These are phyloP conservation scores for Pontoporia blainvillei DNA, from an alignment of 2,113 vertebrate genomes.

Conservation along the genomic window DNA sequence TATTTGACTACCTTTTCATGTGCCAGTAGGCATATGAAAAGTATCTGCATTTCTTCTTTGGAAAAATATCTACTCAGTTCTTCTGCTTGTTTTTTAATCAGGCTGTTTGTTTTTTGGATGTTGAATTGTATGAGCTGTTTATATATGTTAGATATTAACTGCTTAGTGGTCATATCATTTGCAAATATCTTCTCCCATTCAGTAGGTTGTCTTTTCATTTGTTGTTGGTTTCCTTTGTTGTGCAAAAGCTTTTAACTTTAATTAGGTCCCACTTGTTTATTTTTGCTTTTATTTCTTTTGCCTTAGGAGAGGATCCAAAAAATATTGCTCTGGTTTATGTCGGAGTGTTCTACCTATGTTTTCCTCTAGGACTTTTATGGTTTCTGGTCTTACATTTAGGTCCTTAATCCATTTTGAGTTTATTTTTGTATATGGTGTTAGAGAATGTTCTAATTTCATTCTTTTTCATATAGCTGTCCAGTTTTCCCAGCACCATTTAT, in stretches of 20 bases:
- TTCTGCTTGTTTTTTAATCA: background rate
- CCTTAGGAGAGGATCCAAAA: background rate
- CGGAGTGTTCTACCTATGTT: background rate
- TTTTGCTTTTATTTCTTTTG: background rate
- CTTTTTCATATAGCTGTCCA: background rate
- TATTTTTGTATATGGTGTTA: background rate
- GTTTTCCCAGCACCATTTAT: background rate
- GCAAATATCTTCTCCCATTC: background rate
- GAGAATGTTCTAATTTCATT: background rate
- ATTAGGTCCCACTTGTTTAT: background rate
- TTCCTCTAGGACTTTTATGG: background rate
- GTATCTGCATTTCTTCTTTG: background rate
- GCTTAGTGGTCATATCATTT: background rate
- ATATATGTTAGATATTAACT: background rate
- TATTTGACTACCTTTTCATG: background rate
- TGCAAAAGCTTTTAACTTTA: background rate
- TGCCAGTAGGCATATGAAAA: background rate
- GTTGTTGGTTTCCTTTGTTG: background rate
- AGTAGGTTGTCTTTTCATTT: background rate
- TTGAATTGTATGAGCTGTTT: background rate
- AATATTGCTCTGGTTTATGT: background rate
- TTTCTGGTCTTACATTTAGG: background rate
- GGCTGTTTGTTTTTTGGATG: background rate
- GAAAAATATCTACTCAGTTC: background rate
- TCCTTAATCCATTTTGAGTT: background rate